These are phyloP conservation scores for Odontomyia ornata DNA, from an alignment of 2,888 invertebrate genomes.

Conservation along the genomic window DNA sequence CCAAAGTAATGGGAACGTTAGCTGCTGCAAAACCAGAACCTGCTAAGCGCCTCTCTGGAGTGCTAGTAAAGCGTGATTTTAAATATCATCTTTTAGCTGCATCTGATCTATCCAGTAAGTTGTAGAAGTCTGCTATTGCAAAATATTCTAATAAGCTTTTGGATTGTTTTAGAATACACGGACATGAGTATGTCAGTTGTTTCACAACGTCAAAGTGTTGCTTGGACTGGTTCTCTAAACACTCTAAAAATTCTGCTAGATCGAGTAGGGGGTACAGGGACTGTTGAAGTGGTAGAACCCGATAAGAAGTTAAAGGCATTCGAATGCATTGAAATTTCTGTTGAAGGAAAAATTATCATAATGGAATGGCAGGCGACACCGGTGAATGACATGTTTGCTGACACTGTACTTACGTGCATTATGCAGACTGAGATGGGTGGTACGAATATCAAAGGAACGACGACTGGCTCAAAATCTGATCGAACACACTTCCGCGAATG, in stretches of 20 bases:
- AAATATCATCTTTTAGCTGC: conserved; percentile 96
- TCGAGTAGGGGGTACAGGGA: conserved; percentile 76
- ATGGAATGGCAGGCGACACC: conserved; percentile 96
- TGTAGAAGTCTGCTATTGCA: no score
- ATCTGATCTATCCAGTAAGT: conserved; percentile 78
- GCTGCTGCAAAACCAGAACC: conserved; percentile 85
- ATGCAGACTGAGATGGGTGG: conserved; percentile 82
- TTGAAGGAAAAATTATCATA: conserved; percentile 83
- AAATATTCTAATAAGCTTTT: neutral
- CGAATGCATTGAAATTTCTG: conserved; percentile 80
- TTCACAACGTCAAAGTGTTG: conserved; percentile 89
- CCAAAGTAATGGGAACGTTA: conserved; percentile 95
- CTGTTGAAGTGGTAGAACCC: conserved; percentile 73
- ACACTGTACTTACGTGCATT: conserved; percentile 89
- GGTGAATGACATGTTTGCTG: conserved; percentile 97
- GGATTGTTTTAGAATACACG: conserved; percentile 91
- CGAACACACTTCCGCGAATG: conserved; percentile 87
- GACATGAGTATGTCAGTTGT: conserved; percentile 94
- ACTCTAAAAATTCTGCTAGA: conserved; percentile 79
- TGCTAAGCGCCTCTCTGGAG: conserved; percentile 84
- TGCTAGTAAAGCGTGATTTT: conserved; percentile 96
- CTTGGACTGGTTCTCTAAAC: conserved; percentile 79
- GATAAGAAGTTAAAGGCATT: conserved; percentile 84
- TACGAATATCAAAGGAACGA: conserved; percentile 69
- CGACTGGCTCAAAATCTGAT: conserved; percentile 79